Evolutionary conservation across 1,140 invertebrate genomes (phyloP).

Genomic region (Pygmarrhopalites habei): DNA sequence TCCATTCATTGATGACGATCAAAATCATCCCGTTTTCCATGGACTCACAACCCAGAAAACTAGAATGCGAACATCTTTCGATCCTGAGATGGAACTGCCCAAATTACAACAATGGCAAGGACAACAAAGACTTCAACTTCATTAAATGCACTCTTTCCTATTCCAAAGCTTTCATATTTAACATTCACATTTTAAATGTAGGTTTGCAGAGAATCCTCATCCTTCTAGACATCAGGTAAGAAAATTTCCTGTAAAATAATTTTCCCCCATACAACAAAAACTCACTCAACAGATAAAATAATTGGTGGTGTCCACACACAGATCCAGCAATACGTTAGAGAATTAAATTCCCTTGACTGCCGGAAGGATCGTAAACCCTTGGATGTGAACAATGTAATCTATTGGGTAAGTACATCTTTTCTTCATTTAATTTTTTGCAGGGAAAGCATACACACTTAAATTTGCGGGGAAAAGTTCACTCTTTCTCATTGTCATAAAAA

Average conservation of each 20-base stretch:
- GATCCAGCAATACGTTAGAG: conserved; percentile 89
- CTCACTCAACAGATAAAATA: too few species aligned
- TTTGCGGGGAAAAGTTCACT: too few species aligned
- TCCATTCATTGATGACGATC: conserved; percentile 23
- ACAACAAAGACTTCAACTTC: neutral
- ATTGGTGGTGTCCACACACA: too few species aligned
- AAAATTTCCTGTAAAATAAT: too few species aligned
- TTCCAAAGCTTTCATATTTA: too few species aligned
- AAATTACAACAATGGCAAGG: conserved; percentile 76
- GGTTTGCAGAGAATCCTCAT: conserved; percentile 91
- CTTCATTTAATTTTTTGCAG: too few species aligned
- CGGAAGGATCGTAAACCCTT: conserved; percentile 83
- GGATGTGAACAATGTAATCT: conserved; percentile 95
- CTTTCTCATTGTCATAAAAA: too few species aligned
- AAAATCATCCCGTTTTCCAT: conserved; percentile 37
- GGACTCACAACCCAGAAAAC: conserved; percentile 66
- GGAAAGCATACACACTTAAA: too few species aligned
- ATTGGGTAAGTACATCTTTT: too few species aligned
- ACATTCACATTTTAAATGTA: too few species aligned
- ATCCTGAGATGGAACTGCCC: conserved; percentile 90
- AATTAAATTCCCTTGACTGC: conserved; percentile 85
- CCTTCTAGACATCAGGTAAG: conserved; percentile 69
- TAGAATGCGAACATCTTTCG: conserved; percentile 82
- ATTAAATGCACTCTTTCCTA: too few species aligned
- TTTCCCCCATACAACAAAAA: too few species aligned